Conservation (phyloP, 1,140 invertebrate genomes). For the Drosophila navojoa region DNA sequence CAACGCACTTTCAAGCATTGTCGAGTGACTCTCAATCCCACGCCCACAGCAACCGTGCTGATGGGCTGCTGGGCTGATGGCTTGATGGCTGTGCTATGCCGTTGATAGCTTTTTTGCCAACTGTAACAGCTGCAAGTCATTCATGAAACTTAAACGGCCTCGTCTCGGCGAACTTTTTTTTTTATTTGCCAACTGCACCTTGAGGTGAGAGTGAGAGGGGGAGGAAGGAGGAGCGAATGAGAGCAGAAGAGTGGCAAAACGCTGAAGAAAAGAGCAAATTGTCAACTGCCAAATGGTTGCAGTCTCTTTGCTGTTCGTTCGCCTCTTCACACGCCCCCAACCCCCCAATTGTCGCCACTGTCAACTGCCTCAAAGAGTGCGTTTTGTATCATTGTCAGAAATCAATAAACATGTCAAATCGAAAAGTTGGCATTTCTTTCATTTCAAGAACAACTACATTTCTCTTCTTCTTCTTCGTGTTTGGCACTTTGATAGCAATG, state of each 20-base stretch:
- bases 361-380: constrained; percentile 3
- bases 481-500: background rate
- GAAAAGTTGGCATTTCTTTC: background rate
- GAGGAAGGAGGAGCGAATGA: too few relatives aligned
- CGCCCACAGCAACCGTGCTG: constrained; percentile 1
- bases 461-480: background rate
- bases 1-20: constrained; percentile 42
- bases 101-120: constrained; percentile 6
- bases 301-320: constrained; percentile 3
- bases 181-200: constrained; percentile 1
- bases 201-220: too few relatives aligned
- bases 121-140: constrained; percentile 26
- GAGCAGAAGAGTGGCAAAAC: too few relatives aligned
- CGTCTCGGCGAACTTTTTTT: background rate
- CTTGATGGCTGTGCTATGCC: background rate
- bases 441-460: background rate
- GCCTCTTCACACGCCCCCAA: background rate
- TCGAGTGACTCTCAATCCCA: constrained; percentile 43
- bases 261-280: background rate
- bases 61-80: background rate
- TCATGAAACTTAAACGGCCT: constrained; percentile 36
- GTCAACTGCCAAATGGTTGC: constrained; percentile 14
- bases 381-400: constrained; percentile 2
- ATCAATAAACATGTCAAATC: constrained; percentile 12
- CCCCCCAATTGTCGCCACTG: background rate